These are phyloP conservation scores for Heliconius charithonia DNA, from an alignment of 2,888 invertebrate species.

Conservation along the genomic window DNA sequence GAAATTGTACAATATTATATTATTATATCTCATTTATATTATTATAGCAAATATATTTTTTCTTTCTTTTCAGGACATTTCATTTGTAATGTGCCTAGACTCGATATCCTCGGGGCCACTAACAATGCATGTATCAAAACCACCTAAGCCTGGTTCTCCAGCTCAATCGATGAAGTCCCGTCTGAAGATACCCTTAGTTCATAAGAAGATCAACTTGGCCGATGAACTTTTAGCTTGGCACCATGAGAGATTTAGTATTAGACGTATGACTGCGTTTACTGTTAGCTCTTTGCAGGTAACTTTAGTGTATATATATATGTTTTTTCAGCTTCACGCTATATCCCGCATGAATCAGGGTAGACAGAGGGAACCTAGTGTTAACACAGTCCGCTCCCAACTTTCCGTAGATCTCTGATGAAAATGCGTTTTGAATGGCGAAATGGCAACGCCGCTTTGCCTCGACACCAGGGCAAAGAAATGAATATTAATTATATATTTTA, in stretches of 20 bases:
- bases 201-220: slow-evolving; percentile 98
- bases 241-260: slow-evolving; percentile 98
- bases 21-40: not conserved
- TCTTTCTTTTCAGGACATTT: slow-evolving; percentile 86
- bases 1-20: not conserved
- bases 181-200: slow-evolving; percentile 86
- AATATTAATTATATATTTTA: too few species aligned
- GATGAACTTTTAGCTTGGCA: slow-evolving; percentile 97
- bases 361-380: not conserved
- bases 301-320: not conserved
- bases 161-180: slow-evolving; percentile 86
- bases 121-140: slow-evolving; percentile 97
- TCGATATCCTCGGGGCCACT: slow-evolving; percentile 87
- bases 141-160: slow-evolving; percentile 93
- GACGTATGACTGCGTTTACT: slow-evolving; percentile 95
- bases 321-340: not conserved
- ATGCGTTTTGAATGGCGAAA: too few species aligned
- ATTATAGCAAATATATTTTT: not conserved
- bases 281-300: slow-evolving; percentile 88
- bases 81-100: slow-evolving; percentile 95
- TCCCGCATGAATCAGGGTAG: not conserved
- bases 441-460: too few species aligned
- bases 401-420: too few species aligned
- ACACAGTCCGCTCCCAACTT: not conserved
- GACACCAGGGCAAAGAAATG: too few species aligned